Evolutionary conservation across 2,888 invertebrate species (phyloP), one percentile per base, ranked within the genome.

Genomic region (Koerneria pararmatus): DNA sequence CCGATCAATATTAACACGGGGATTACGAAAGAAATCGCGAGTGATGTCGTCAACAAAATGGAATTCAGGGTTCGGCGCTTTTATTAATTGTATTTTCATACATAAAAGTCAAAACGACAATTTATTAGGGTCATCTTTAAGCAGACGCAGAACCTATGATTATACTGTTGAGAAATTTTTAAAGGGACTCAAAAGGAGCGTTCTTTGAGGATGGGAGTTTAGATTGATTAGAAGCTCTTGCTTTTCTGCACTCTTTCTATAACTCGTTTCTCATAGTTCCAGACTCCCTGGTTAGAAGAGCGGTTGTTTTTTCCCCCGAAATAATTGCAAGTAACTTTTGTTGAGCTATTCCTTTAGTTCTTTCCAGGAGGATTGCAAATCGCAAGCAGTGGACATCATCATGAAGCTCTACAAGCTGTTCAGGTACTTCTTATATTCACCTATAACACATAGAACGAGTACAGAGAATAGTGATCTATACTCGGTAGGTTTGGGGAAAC

Each of bases 391-490:
- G 5, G 79, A 77, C 31, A 78, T 77, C 61, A 78, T 82, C 61
- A 69, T 71, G 53, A 80, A 82, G 69, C 71, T 82, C n/a, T 87
- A 94, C 95, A 80, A 90, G 91, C 19, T 87, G 88, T 57, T 94
- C 95, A 87, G 59, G 31, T n/a, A 19, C 1, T n/a, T n/a, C n/a
- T 46, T n/a, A 19, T 46, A 19, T n/a, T n/a, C n/a, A n/a, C n/a
- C n/a, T n/a, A n/a, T n/a, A n/a, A n/a, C n/a, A n/a, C n/a, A n/a
- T n/a, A n/a, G n/a, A n/a, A n/a, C n/a, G n/a, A n/a, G n/a, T n/a
- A n/a, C n/a, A n/a, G n/a, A n/a, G n/a, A n/a, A n/a, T n/a, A n/a
- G n/a, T n/a, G n/a, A n/a, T n/a, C n/a, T n/a, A n/a, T n/a, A n/a
- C n/a, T n/a, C n/a, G n/a, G n/a, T n/a, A n/a, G n/a, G n/a, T n/a